phyloP scores from a whole-genome alignment of 2,888 invertebrate genomes.

The Lasioglossum marginatum region DNA sequence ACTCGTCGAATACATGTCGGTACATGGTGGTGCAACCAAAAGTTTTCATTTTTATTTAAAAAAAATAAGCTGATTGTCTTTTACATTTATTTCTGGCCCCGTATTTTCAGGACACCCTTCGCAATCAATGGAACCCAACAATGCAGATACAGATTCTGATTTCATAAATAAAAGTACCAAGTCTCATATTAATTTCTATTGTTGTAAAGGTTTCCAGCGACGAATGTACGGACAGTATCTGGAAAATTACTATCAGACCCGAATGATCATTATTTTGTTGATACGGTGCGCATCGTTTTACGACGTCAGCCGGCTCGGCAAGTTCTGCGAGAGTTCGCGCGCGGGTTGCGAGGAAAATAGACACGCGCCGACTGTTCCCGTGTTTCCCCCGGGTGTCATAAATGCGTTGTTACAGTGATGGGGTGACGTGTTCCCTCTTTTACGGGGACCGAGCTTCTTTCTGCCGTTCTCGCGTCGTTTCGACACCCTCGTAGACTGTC shows the following conservation, averaged over 20 bases:
- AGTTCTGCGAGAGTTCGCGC: neutral
- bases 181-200: neutral
- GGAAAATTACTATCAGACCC: neutral
- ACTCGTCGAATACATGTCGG: too few species aligned
- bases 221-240: neutral
- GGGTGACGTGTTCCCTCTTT: neutral
- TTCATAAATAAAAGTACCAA: too few species aligned
- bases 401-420: slow-evolving; percentile 30
- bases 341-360: neutral
- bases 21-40: too few species aligned
- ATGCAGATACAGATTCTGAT: too few species aligned
- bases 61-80: too few species aligned
- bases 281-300: slow-evolving; percentile 21
- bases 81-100: too few species aligned
- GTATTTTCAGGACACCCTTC: too few species aligned
- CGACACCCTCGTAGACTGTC: neutral
- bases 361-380: neutral
- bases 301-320: neutral
- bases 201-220: neutral
- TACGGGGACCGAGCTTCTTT: neutral
- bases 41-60: too few species aligned
- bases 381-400: slow-evolving; percentile 17
- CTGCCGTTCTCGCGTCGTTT: neutral
- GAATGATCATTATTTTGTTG: neutral
- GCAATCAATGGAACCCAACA: too few species aligned